Evolutionary conservation across 2,888 invertebrate genomes (phyloP).

Genomic region (Aproaerema taeniolella): DNA sequence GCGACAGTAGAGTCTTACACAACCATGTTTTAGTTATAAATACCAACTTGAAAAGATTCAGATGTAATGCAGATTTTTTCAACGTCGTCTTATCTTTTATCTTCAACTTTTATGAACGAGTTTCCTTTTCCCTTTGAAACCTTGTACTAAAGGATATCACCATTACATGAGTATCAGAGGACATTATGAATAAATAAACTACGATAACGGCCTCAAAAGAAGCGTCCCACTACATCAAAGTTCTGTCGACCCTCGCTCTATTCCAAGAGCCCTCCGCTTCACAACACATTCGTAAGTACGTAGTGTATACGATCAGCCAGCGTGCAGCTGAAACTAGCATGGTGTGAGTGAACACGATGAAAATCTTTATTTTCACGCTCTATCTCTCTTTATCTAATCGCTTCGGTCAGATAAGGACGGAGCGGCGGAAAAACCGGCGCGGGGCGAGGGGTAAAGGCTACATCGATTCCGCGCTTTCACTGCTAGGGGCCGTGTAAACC

Average conservation of each 20-base stretch:
- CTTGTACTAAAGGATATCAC: too few species aligned
- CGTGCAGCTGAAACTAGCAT: constrained; percentile 51
- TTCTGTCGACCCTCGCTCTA: constrained; percentile 62
- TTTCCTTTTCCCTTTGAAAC: too few species aligned
- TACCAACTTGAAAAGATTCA: too few species aligned
- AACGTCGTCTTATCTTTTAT: too few species aligned
- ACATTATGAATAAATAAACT: constrained; percentile 41
- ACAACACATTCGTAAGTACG: constrained; percentile 46
- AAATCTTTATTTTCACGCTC: constrained; percentile 78
- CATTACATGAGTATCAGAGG: too few species aligned
- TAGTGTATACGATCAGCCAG: too few species aligned
- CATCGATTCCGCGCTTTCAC: constrained; percentile 78
- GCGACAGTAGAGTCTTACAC: too few species aligned
- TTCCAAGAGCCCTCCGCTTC: constrained; percentile 50
- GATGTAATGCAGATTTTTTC: too few species aligned
- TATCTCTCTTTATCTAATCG: constrained; percentile 78
- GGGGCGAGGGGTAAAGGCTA: constrained; percentile 76
- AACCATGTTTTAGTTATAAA: too few species aligned
- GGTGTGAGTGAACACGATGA: constrained; percentile 77
- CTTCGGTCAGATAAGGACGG: constrained; percentile 74
- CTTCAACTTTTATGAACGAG: too few species aligned
- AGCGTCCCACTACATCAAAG: constrained; percentile 46
- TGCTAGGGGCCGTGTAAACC: constrained; percentile 78
- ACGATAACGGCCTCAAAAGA: constrained; percentile 40
- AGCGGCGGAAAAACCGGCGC: constrained; percentile 75